phyloP scores from a whole-genome alignment of 2,797 vertebrate genomes.

The Labeo calbasu region DNA sequence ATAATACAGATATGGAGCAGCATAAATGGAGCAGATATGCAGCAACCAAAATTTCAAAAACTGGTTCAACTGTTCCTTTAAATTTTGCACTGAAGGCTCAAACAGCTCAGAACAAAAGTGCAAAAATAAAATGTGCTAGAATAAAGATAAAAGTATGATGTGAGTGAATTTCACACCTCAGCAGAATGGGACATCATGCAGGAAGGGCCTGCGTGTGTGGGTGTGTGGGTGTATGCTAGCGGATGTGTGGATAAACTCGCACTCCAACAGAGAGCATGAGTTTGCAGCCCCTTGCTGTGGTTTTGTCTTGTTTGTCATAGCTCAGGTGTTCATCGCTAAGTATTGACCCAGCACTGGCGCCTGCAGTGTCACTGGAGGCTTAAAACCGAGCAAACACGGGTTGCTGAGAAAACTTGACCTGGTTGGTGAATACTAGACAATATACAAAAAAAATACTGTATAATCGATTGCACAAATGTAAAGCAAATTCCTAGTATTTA shows the following conservation, averaged over 20 bases:
- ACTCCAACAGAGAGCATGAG: slow-evolving; percentile 9
- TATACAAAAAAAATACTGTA: background rate
- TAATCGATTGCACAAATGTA: background rate
- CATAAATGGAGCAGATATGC: background rate
- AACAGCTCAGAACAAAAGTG: background rate
- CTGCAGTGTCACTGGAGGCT: background rate
- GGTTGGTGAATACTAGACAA: background rate
- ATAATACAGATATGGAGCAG: background rate
- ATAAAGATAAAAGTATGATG: slow-evolving; percentile 2
- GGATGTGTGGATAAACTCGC: background rate
- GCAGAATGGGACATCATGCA: background rate
- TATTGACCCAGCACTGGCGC: slow-evolving; percentile 4
- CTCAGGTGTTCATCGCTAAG: background rate
- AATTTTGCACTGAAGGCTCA: background rate
- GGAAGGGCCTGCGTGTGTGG: background rate
- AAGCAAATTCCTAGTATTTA: background rate
- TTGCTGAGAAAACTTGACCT: background rate
- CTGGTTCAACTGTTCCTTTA: background rate
- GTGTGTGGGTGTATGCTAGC: slow-evolving; percentile 16
- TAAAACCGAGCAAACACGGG: slow-evolving; percentile 22
- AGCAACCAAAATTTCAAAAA: background rate
- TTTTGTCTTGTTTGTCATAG: background rate
- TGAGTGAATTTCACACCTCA: slow-evolving; percentile 15
- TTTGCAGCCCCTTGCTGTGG: background rate
- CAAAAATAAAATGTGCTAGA: slow-evolving; percentile 25